Evolutionary conservation across 2,113 vertebrate species (phyloP), one percentile per base, ranked within the genome.

Genomic region (Dicentrarchus labrax): DNA sequence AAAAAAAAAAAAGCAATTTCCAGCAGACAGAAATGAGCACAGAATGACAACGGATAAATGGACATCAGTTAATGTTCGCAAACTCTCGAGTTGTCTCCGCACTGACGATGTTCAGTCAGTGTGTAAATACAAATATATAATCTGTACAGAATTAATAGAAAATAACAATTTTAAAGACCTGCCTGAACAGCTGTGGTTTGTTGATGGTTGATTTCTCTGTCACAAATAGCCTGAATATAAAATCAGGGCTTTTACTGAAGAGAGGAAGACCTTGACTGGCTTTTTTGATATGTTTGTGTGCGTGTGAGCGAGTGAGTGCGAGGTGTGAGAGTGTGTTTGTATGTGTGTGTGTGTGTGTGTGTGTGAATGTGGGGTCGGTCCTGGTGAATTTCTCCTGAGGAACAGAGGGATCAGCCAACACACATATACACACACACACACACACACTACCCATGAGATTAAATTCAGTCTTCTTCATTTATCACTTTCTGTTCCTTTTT

Each of bases 61-160:
- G 68, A 79, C 70, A 59, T 70, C 62, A 66, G 48, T 30, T 64
- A n/a, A 59, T 57, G 60, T 83, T 84, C 70, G 84, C 73, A 74
- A 80, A 83, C 76, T 24, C 68, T 82, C 67, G 69, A 83, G 83
- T 92, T 89, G 83, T 89, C 85, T 84, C 86, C 73, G 70, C 87
- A 92, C 83, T 90, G 89, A 88, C 48, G 8, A 50, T 69, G 77
- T 70, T 92, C 80, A 36, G 88, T 92, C 80, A 36, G 88, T 89
- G 86, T 92, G 93, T 94, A 94, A 92, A 94, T 94, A 87, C 92
- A 87, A 94, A 93, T 94, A 93, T 94, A 93, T 93, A 92, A 94
- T 91, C 82, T 95, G 94, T 96, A 95, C 94, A 96, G 93, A 94
- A 94, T 94, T 86, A 88, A 87, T 90, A 93, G 91, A 91, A 92